Base-by-base conservation (phyloP, 2,888 invertebrate species). In the Dyspetes luteomarginatus region DNA sequence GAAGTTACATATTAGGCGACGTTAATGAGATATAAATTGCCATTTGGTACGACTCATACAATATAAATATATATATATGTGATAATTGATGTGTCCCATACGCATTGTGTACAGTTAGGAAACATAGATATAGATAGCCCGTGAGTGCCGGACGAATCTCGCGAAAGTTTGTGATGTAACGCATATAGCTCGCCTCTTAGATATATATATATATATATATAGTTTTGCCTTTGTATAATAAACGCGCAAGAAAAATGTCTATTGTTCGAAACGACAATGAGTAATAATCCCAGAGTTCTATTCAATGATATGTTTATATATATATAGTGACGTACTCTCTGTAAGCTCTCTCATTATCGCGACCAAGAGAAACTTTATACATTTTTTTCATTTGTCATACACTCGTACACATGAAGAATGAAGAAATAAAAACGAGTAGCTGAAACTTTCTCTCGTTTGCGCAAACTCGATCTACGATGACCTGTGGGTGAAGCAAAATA, bases 21-120 rank as follows among this genome's bases (percentile, higher is more conserved):
- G 83, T 78, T 83, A 84, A 81, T 85, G 67, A 82, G 79, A 81
- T 87, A 87, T 88, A 88, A 88, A 87, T 88, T 86, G 86, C 85
- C 86, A 88, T 88, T 87, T 86, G 86, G 83, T 81, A 87, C 88
- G 76, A 75, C 74, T 12, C 19, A 58, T 43, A 62, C 60, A 68
- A 73, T 62, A 45, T 12, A n/a, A 69, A 43, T 24, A 56, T 41
- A 30, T 74, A 71, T 50, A 41, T 26, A 56, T 65, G 30, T 72
- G 81, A 77, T 78, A 72, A 82, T 83, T 71, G 75, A 68, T 68
- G 78, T 84, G 79, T 84, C 80, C 58, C 82, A 84, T 65, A 50
- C 50, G 60, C 71, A 60, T 26, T n/a, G 50, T 69, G 17, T 19
- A 82, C 79, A 83, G 84, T 83, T 80, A 28, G 45, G 28, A 28